These are phyloP conservation scores for Ceyx margarethae DNA, from an alignment of 2,113 vertebrate species.

Conservation along the genomic window DNA sequence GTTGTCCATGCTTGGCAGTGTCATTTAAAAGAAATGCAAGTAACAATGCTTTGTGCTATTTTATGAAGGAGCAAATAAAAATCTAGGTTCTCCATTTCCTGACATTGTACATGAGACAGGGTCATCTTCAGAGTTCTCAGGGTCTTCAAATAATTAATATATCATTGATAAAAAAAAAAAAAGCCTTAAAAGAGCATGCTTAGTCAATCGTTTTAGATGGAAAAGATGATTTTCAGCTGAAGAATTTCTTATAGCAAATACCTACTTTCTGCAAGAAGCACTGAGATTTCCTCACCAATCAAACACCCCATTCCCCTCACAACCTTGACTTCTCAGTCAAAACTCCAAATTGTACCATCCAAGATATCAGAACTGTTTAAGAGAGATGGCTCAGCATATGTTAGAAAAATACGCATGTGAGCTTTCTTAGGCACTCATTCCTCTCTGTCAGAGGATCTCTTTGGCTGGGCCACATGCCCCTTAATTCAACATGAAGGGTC, in stretches of 20 bases:
- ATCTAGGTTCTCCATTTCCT: neutral
- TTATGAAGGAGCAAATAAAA: neutral
- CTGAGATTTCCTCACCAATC: neutral
- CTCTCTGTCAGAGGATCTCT: neutral
- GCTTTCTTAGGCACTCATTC: neutral
- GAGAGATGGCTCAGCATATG: neutral
- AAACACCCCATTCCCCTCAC: neutral
- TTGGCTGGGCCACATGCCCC: neutral
- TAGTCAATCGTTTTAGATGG: neutral
- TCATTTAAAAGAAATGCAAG: neutral
- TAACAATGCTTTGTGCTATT: neutral
- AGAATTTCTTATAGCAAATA: neutral
- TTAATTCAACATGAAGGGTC: neutral
- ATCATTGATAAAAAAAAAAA: neutral
- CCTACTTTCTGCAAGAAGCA: neutral
- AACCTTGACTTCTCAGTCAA: neutral
- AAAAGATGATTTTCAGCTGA: neutral
- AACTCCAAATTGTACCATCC: neutral
- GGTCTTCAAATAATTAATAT: neutral
- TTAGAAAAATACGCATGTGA: neutral
- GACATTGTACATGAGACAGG: neutral
- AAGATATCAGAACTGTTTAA: neutral
- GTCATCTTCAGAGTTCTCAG: neutral
- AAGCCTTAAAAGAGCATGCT: neutral
- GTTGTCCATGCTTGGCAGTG: neutral